These are phyloP conservation scores for Synanceia verrucosa DNA, from an alignment of 2,797 vertebrate genomes.

Conservation along the genomic window DNA sequence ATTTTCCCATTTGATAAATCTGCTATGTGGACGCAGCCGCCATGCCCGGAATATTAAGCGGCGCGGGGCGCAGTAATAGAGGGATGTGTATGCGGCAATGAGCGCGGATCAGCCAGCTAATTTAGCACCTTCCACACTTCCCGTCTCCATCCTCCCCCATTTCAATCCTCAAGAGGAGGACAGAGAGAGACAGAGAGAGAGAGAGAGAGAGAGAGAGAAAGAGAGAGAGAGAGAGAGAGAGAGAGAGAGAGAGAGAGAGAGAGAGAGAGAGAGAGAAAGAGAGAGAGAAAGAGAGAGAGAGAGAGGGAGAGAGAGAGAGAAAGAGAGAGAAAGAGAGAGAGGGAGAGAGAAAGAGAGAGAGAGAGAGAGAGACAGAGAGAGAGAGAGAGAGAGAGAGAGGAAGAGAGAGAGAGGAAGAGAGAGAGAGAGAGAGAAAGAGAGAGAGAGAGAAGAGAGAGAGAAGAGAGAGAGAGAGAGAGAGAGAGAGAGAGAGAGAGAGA, in stretches of 20 bases:
- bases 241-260: too few species aligned
- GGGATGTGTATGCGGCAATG: slow-evolving; percentile 98
- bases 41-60: slow-evolving; percentile 97
- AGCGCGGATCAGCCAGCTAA: slow-evolving; percentile 99
- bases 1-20: slow-evolving; percentile 99
- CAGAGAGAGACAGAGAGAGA: slow-evolving; percentile 49
- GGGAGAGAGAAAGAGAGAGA: too few species aligned
- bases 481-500: too few species aligned
- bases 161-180: slow-evolving; percentile 94
- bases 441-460: too few species aligned
- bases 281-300: slow-evolving; percentile 33
- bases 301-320: neutral
- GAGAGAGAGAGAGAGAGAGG: too few species aligned
- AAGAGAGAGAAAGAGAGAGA: too few species aligned
- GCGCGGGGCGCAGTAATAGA: slow-evolving; percentile 90
- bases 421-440: neutral
- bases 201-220: neutral
- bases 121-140: slow-evolving; percentile 90
- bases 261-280: too few species aligned
- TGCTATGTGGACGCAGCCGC: slow-evolving; percentile 91
- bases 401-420: slow-evolving; percentile 1
- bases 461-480: too few species aligned
- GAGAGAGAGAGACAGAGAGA: too few species aligned
- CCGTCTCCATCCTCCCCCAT: slow-evolving; percentile 94
- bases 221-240: too few species aligned